Base-by-base conservation (phyloP, 1,140 invertebrate species). In the Drosophila nebulosa region DNA sequence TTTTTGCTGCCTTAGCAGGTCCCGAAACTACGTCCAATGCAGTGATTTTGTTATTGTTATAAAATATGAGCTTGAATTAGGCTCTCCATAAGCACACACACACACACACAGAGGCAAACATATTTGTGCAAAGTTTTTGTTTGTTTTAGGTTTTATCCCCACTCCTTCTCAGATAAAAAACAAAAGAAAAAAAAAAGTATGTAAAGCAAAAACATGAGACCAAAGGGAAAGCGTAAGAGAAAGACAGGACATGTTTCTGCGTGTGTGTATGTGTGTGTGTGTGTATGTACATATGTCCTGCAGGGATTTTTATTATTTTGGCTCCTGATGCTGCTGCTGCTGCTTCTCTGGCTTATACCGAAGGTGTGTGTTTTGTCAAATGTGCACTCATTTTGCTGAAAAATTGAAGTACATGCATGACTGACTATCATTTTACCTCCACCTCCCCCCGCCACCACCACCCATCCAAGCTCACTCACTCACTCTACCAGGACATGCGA, bases 351-450 rank as follows among this genome's bases (percentile, higher is more conserved):
- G 46, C 30, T 4, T 70, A 74, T 67, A 71, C 70, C 62, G 64
- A 64, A 88, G 84, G 81, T 83, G 78, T 85, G 70, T 71, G 58
- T 74, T 75, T 85, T 85, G 81, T 85, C 81, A 85, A 85, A 85
- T 85, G 81, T 85, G 81, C 81, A 85, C 81, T 85, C 81, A 85
- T 85, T 81, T 85, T 88, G 81, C 72, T 85, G 81, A 85, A 85
- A 85, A 85, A 85, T 85, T 85, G 81, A 85, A 85, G 81, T 85
- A 80, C 84, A 88, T 85, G 81, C 81, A 85, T 85, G 81, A 85
- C 78, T 85, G 81, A 55, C 52, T 74, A 81, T 62, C 67, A 77
- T 64, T 69, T 66, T 65, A 56, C 72, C 71, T 58, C n/a, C n/a
- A n/a, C n/a, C 53, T 57, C 60, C 60, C 60, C 52, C 36, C 50